Evolutionary conservation across 2,888 invertebrate genomes (phyloP).

Genomic region (Hololepta plana): DNA sequence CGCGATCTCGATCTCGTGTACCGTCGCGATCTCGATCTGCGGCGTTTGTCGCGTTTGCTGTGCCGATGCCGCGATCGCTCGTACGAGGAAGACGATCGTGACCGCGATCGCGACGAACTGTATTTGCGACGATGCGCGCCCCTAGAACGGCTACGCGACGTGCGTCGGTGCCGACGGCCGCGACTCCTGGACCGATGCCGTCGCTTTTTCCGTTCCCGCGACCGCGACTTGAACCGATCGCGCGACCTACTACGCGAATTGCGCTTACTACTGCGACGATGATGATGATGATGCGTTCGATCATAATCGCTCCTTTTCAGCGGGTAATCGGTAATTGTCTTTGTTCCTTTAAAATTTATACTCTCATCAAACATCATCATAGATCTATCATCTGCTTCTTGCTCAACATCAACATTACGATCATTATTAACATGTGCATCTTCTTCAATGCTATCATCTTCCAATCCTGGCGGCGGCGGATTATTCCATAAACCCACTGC

Average conservation of each 20-base stretch:
- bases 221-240: conserved; percentile 11
- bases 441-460: too few relatives aligned
- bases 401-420: conserved; percentile 2
- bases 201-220: conserved; percentile 6
- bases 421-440: conserved; percentile 3
- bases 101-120: conserved; percentile 10
- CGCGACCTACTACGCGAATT: conserved; percentile 12
- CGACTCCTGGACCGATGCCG: conserved; percentile 11
- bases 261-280: background rate
- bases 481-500: conserved; percentile 20
- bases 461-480: conserved; percentile 27
- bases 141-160: conserved; percentile 12
- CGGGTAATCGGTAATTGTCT: too few relatives aligned
- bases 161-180: conserved; percentile 12
- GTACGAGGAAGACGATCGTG: too few relatives aligned
- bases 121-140: conserved; percentile 12
- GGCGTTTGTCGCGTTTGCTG: conserved; percentile 8
- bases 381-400: too few relatives aligned
- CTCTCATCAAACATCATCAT: too few relatives aligned
- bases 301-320: too few relatives aligned
- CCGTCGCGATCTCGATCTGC: conserved; percentile 10
- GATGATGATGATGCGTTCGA: background rate
- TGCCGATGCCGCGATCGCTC: conserved; percentile 12
- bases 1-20: conserved; percentile 6
- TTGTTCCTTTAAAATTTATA: too few relatives aligned